phyloP scores from a whole-genome alignment of 2,113 vertebrate species.

The Calyptommatus sinebrachiatus region DNA sequence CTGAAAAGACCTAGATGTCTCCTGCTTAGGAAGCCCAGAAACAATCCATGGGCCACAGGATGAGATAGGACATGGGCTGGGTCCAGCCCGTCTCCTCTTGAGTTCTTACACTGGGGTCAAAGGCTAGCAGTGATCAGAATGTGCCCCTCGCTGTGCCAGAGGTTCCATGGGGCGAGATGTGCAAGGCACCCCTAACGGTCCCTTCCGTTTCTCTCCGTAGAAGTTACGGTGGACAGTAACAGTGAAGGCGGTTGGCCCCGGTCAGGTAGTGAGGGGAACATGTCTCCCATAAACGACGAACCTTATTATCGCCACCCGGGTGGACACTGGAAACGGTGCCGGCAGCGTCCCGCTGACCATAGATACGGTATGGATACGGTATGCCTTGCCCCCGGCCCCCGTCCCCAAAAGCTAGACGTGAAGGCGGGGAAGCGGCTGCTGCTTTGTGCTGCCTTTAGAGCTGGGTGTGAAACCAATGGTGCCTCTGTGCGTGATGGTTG shows the following conservation, averaged over 20 bases:
- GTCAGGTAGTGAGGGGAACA: constrained; percentile 86
- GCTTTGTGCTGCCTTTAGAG: constrained; percentile 18
- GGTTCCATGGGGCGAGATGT: constrained; percentile 19
- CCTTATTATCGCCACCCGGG: constrained; percentile 88
- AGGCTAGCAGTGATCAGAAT: too few relatives aligned
- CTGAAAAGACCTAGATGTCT: too few relatives aligned
- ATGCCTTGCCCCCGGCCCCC: constrained; percentile 62
- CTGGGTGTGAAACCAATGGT: constrained; percentile 51
- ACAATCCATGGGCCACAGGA: too few relatives aligned
- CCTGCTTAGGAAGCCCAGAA: too few relatives aligned
- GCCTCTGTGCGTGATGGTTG: constrained; percentile 49
- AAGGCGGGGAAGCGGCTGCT: constrained; percentile 27
- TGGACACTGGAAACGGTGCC: constrained; percentile 81
- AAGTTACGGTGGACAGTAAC: constrained; percentile 93
- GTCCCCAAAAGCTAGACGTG: constrained; percentile 6
- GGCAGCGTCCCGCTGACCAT: constrained; percentile 79
- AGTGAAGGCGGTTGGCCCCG: constrained; percentile 77
- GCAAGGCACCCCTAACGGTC: constrained; percentile 55
- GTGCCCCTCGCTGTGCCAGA: too few relatives aligned
- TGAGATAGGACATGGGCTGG: too few relatives aligned
- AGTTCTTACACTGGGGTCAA: too few relatives aligned
- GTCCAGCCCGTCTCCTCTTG: too few relatives aligned
- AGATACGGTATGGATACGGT: constrained; percentile 87
- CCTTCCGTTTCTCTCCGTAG: constrained; percentile 77
- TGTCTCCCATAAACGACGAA: constrained; percentile 86